A percentile compares a stretch with the other conserved stretches of the same genome.
These are phyloP conservation scores for Euura saliciscinereae DNA, from an alignment of 1,140 invertebrate genomes.

Conservation along the genomic window DNA sequence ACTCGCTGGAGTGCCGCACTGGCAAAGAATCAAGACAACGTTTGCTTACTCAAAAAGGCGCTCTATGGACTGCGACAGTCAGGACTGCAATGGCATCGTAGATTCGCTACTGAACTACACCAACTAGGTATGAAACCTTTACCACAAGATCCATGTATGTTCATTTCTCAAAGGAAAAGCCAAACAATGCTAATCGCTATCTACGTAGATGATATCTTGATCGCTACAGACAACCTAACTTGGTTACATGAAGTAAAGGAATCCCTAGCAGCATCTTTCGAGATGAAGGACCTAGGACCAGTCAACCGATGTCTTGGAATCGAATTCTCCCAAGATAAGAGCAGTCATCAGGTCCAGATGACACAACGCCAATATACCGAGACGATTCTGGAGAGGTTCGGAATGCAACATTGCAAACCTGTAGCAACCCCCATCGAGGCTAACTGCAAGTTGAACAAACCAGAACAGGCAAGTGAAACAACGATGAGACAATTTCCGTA, in stretches of 20 bases:
- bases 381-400: background rate
- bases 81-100: background rate
- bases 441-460: constrained; percentile 21
- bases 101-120: background rate
- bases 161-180: background rate
- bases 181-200: constrained; percentile 10
- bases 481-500: constrained; percentile 30
- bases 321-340: background rate
- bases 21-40: background rate
- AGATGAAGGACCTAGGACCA: background rate
- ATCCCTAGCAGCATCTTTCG: background rate
- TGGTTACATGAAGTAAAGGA: background rate
- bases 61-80: constrained; percentile 2
- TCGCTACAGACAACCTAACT: background rate
- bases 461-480: constrained; percentile 10
- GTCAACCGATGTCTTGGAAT: constrained; percentile 10
- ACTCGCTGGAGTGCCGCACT: constrained; percentile 1
- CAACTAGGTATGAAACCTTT: background rate
- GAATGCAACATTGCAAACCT: constrained; percentile 29
- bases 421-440: constrained; percentile 32
- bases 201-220: background rate
- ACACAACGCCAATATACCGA: background rate
- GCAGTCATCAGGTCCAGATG: background rate
- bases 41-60: background rate
- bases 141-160: constrained; percentile 15